Conservation (phyloP, 2,113 vertebrate genomes). For the Prionailurus bengalensis region DNA sequence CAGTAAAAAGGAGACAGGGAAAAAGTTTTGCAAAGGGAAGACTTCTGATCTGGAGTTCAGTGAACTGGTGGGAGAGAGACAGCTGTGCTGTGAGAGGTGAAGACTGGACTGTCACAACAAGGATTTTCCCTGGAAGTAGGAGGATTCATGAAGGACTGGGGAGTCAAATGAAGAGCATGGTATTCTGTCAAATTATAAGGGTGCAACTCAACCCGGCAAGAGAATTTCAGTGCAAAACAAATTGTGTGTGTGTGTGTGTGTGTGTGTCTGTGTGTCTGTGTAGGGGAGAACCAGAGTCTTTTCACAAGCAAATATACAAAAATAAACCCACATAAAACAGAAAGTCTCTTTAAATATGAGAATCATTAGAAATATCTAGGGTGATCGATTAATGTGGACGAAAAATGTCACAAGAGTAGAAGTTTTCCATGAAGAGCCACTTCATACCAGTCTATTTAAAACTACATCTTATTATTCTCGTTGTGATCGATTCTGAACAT, state of each 20-base stretch:
- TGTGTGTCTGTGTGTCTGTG: neutral
- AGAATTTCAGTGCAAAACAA: constrained; percentile 22
- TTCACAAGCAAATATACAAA: constrained; percentile 14
- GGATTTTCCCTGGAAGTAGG: neutral
- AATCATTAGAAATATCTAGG: constrained; percentile 30
- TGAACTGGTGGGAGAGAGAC: neutral
- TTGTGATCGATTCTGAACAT: constrained; percentile 38
- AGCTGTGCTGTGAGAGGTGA: neutral
- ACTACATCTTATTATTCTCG: neutral
- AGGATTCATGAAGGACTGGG: neutral
- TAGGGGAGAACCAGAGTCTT: neutral
- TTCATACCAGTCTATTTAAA: neutral
- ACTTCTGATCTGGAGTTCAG: neutral
- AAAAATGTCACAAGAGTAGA: neutral
- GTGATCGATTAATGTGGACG: neutral
- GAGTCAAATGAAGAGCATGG: neutral
- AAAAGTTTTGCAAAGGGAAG: neutral
- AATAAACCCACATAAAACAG: neutral
- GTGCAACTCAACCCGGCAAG: neutral
- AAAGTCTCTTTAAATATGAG: neutral
- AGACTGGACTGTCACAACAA: neutral
- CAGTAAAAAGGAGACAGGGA: neutral
- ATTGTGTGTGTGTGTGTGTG: neutral
- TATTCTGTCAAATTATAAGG: neutral
- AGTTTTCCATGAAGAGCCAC: neutral